A percentile compares a stretch with the other conserved stretches of the same genome.
Evolutionary conservation across 2,113 vertebrate genomes (phyloP).

Genomic region (Eulacestoma nigropectus): DNA sequence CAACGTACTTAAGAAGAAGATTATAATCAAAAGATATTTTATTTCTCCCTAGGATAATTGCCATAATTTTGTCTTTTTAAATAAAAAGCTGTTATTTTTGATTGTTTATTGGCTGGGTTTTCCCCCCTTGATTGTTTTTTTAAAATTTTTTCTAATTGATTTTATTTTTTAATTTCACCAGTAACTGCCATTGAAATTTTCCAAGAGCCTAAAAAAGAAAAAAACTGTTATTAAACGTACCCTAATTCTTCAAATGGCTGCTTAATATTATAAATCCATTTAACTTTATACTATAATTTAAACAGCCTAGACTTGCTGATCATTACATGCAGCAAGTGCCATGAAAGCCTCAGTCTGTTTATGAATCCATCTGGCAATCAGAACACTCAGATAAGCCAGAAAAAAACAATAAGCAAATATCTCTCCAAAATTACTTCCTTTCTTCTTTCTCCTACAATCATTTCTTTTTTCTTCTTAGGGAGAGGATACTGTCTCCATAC

Average conservation of each 20-base stretch:
- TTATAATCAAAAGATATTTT: neutral
- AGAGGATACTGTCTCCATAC: neutral
- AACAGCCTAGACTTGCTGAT: neutral
- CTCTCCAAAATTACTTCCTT: neutral
- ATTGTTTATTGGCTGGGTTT: neutral
- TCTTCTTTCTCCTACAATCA: neutral
- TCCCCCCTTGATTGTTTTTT: neutral
- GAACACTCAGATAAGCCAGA: neutral
- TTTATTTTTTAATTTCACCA: neutral
- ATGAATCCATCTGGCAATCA: slow-evolving; percentile 16
- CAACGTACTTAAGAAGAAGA: neutral
- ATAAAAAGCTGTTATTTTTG: neutral
- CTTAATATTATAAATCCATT: neutral
- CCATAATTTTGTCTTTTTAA: neutral
- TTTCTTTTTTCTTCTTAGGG: neutral
- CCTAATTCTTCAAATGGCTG: neutral
- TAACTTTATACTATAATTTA: neutral
- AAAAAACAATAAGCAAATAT: neutral
- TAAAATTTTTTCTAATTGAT: neutral
- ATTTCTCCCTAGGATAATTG: neutral
- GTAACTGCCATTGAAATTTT: neutral
- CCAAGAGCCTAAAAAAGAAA: neutral
- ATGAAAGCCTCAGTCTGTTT: neutral
- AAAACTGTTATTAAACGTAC: neutral
- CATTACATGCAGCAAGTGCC: neutral